Evolutionary conservation across 1,140 invertebrate species (phyloP), one percentile per base, ranked within the genome.

Genomic region (Pteromalus puparum): DNA sequence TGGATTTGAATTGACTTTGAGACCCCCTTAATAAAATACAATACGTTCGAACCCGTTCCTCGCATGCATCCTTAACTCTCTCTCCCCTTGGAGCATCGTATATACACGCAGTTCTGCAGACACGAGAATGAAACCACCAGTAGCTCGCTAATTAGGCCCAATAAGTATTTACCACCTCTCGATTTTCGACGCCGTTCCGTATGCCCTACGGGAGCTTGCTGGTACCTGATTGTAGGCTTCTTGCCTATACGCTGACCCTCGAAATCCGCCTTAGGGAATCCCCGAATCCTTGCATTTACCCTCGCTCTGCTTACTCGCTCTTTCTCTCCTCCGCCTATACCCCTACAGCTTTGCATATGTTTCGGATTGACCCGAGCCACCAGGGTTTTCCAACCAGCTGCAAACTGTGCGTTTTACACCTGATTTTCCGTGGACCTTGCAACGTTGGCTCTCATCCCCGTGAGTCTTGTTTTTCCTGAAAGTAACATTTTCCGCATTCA

Each of bases 121-220:
- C 15, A 70, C 34, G 70, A 87, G 86, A 90, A 90, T 87, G 46
- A 87, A 88, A 80, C 87, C 88, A 90, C 87, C 87, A 89, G 88
- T 86, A 79, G 87, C 73, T 68, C 77, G 67, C 87, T 89, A 90
- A 91, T 89, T 90, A 84, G 87, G 65, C 81, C 86, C 87, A 84
- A 87, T 87, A 89, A 88, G 83, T 86, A 88, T 88, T 86, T 88
- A 85, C 70, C 76, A 85, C 79, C 85, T 88, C 80, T 84, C 75
- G 83, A 88, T 88, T 88, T 84, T 86, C 74, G 5, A 70, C 68
- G 48, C 82, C 46, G 87, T 34, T 85, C 42, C 34, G 53, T 18
- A 38, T n/a, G 61, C 81, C 53, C 85, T 46, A 28, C 82, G n/a
- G 85, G 80, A 86, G 81, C 78, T 84, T 86, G 76, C 85, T 88